Evolutionary conservation across 2,888 invertebrate genomes (phyloP), one percentile per base, ranked within the genome.

Genomic region (Amphipoea oculea): DNA sequence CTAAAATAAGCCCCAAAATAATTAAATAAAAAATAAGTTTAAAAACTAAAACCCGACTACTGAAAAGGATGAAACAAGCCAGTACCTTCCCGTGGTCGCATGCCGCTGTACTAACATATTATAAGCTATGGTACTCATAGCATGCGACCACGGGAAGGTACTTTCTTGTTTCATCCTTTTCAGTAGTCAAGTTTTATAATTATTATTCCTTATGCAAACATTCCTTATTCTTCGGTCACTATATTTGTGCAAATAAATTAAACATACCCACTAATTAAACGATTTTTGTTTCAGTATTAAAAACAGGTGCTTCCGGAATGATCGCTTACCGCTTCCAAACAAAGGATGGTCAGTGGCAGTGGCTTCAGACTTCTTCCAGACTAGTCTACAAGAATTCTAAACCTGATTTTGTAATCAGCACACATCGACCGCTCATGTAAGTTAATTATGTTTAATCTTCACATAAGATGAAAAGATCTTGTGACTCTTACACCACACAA

Each of bases 381-480:
- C 98, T 99, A 89, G 99, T 99, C 89, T 99, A 99, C 97, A 99
- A 99, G 97, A 99, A 99, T 96, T 99, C 99, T 87, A 99, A 99
- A 95, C 99, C 99, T 0, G 99, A 99, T 95, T 99, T 99, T 95
- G 99, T 99, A 86, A 99, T 99, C 91, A 99, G 99, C 96, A 99
- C 99, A 67, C 99, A 99, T 97, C 97, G 99, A 87, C 99, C 99
- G 83, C 98, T 99, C 71, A 99, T 99, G 99, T 99, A 96, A 98
- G 98, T 45, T 45, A 45, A 45, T 11, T 11, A 45, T 45, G 45
- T 45, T 45, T 11, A 45, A 45, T 45, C 45, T 45, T 45, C 2
- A 45, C 45, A 5, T 5, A 45, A 45, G 45, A 11, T 11, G 45
- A 45, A 45, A 45, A 45, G 2, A 11, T 11, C 11, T 45, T 45